Conservation (phyloP, 2,113 vertebrate species). For the Lepus europaeus region DNA sequence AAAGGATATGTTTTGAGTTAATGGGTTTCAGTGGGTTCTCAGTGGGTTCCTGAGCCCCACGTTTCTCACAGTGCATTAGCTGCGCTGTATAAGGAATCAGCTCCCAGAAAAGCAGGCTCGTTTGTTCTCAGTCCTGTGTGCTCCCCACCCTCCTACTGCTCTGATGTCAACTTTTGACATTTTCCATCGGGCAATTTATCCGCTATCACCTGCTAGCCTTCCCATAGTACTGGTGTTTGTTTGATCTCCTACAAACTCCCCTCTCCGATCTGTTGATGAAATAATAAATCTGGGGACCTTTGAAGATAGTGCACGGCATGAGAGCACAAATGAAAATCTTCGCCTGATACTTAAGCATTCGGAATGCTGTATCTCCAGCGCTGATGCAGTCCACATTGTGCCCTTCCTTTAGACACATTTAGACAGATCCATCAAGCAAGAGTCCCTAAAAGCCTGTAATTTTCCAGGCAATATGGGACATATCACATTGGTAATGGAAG, state of each 20-base stretch:
- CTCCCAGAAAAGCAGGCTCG: conserved; percentile 48
- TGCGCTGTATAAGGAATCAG: conserved; percentile 1
- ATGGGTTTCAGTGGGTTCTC: conserved; percentile 69
- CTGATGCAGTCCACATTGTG: conserved; percentile 36
- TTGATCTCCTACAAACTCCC: conserved; percentile 83
- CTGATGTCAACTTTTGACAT: conserved; percentile 82
- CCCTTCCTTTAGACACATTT: conserved; percentile 63
- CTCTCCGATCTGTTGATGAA: conserved; percentile 81
- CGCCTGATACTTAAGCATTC: conserved; percentile 72
- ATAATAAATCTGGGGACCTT: conserved; percentile 82
- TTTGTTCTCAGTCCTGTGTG: conserved; percentile 71
- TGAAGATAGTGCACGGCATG: conserved; percentile 74
- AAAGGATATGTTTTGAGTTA: conserved; percentile 72
- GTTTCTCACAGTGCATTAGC: conserved; percentile 62
- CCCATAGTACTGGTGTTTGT: conserved; percentile 75
- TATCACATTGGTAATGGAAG: conserved; percentile 71
- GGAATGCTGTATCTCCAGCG: conserved; percentile 58
- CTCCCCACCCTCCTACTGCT: conserved; percentile 50
- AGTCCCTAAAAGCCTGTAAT: conserved; percentile 76
- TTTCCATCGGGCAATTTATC: conserved; percentile 80
- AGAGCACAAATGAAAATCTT: conserved; percentile 75
- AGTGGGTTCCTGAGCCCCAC: conserved; percentile 35
- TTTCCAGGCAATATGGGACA: conserved; percentile 70
- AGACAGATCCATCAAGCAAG: conserved; percentile 73
- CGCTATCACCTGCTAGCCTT: conserved; percentile 78